Evolutionary conservation across 2,797 vertebrate genomes (phyloP), one percentile per base, ranked within the genome.

Genomic region (Anniella stebbinsi): DNA sequence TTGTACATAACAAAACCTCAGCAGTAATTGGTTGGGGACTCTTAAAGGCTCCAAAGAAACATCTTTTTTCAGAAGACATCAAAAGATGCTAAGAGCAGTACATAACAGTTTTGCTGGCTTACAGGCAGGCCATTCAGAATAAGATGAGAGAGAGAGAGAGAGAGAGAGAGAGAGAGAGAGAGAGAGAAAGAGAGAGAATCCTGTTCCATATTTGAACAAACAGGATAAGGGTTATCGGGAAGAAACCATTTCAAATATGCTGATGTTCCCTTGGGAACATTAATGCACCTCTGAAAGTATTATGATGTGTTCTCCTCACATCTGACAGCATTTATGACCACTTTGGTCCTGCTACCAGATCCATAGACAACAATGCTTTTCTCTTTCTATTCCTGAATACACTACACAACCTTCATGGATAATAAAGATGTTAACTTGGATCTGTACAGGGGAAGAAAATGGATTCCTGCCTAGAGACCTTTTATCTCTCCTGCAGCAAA

Each of bases 371-470:
- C 0, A 0, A 25, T 21, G 36, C 13, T 88, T 78, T 84, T 51
- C 85, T 69, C 36, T 84, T 63, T 33, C 12, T 67, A 2, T 69
- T 77, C 70, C 45, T 23, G 88, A 81, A 75, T 76, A 84, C 25
- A 41, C 86, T 86, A 18, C 13, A 36, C n/a, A 45, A 17, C 18
- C 82, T 41, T 81, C 67, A 66, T 83, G 70, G 38, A 86, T 83
- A 94, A 90, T 38, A 85, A 92, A 88, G 8, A 88, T 0, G 72
- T 33, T 41, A 87, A 77, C 51, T 81, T 63, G 13, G 33, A 23
- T 25, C 18, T 66, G 28, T 90, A 92, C 4, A 89, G 45, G 17
- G 4, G n/a, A 93, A 91, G 69, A 82, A 92, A 90, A 90, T 45
- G 2, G 36, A 76, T 76, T 25, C 17, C 15, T 89, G 85, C 73